phyloP scores from a whole-genome alignment of 2,113 vertebrate species.

The Nanorana parkeri region DNA sequence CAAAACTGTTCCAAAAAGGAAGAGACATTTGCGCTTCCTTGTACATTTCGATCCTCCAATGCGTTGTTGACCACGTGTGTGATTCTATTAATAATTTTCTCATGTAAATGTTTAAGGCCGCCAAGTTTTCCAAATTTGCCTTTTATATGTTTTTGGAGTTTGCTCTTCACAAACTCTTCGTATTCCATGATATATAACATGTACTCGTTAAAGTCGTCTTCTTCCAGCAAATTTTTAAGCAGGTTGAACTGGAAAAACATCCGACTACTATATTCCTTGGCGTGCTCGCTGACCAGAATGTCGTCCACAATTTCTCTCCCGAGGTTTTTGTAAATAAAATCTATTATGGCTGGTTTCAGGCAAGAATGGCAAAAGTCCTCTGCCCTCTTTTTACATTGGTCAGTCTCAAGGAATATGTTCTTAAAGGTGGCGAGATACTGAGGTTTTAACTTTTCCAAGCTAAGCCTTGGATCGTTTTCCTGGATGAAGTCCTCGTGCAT shows the following conservation, averaged over 20 bases:
- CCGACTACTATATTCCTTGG: neutral
- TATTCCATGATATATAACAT: slow-evolving; percentile 37
- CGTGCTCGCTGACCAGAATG: neutral
- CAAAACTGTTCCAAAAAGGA: slow-evolving; percentile 33
- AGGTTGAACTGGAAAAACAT: slow-evolving; percentile 50
- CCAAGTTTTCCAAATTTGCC: neutral
- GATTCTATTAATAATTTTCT: slow-evolving; percentile 14
- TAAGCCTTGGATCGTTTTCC: slow-evolving; percentile 13
- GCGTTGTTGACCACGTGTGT: slow-evolving; percentile 29
- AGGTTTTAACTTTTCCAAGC: slow-evolving; percentile 20
- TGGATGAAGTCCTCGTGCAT: slow-evolving; percentile 39
- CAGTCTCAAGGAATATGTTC: slow-evolving; percentile 1
- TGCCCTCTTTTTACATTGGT: slow-evolving; percentile 28
- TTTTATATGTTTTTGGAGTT: slow-evolving; percentile 32
- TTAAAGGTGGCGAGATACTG: slow-evolving; percentile 48
- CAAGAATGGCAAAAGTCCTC: slow-evolving; percentile 50
- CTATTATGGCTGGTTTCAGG: slow-evolving; percentile 39
- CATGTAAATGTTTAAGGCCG: neutral
- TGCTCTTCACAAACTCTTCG: slow-evolving; percentile 56
- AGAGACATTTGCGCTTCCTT: no score
- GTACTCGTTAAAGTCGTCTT: slow-evolving; percentile 33
- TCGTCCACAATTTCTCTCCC: slow-evolving; percentile 52
- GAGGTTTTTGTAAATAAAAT: slow-evolving; percentile 29
- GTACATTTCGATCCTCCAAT: neutral
- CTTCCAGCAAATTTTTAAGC: slow-evolving; percentile 48